phyloP scores from a whole-genome alignment of 2,888 invertebrate genomes.

The Epirrhoe tristata region DNA sequence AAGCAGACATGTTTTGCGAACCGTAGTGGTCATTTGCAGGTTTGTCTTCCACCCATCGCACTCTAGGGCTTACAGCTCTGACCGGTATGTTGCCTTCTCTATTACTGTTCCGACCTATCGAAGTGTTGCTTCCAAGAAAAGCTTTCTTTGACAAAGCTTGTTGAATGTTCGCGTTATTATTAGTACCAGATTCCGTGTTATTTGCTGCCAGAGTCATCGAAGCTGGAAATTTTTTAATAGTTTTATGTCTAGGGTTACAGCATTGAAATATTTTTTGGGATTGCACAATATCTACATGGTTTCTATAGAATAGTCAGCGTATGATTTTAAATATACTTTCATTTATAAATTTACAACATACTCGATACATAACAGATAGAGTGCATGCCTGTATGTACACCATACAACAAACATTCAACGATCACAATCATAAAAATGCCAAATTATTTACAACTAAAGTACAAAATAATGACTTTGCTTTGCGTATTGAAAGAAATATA shows the following conservation, averaged over 20 bases:
- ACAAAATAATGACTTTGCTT: conserved; percentile 76
- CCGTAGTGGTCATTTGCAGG: conserved; percentile 69
- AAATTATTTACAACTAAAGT: conserved; percentile 63
- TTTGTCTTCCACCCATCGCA: conserved; percentile 82
- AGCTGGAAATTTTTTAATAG: conserved; percentile 78
- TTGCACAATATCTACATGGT: neutral
- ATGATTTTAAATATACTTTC: neutral
- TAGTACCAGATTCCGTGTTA: conserved; percentile 84
- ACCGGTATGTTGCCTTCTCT: conserved; percentile 81
- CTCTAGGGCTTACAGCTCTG: conserved; percentile 81
- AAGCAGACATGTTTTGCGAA: conserved; percentile 73
- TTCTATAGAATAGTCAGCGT: neutral
- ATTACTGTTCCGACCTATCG: conserved; percentile 72
- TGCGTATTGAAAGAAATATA: conserved; percentile 70
- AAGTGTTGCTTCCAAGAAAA: conserved; percentile 82
- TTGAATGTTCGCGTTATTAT: conserved; percentile 73
- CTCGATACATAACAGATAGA: conserved; percentile 50
- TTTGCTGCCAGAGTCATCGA: conserved; percentile 89
- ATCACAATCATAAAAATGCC: conserved; percentile 53
- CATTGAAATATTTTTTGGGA: neutral
- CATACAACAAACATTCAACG: conserved; percentile 53
- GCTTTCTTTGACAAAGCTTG: conserved; percentile 80
- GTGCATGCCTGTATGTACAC: conserved; percentile 72
- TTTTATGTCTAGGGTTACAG: neutral
- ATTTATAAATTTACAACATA: conserved; percentile 17